Percentiles rank a stretch among this genome's conserved stretches.
phyloP scores from a whole-genome alignment of 1,140 invertebrate genomes.

The Agrilus planipennis region DNA sequence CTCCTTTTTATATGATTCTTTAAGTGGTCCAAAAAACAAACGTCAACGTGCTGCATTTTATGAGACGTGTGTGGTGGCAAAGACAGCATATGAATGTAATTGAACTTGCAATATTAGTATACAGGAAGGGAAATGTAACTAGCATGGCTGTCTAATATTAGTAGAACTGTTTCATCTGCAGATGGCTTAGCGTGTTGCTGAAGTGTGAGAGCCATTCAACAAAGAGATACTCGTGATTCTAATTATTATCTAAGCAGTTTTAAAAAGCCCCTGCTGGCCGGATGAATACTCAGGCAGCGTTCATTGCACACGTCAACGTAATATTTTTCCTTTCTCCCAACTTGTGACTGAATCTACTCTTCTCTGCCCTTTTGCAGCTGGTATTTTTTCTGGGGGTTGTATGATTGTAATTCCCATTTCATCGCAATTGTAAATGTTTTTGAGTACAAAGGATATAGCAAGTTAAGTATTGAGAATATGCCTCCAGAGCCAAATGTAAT shows the following conservation, averaged over 20 bases:
- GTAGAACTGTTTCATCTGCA: constrained; percentile 16
- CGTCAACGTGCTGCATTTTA: constrained; percentile 16
- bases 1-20: constrained; percentile 13
- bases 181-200: constrained; percentile 14
- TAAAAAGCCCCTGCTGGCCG: constrained; percentile 9
- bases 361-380: constrained; percentile 30
- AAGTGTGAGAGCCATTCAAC: constrained; percentile 7
- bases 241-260: background rate
- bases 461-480: too few relatives aligned
- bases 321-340: constrained; percentile 23
- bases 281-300: constrained; percentile 18
- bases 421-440: constrained; percentile 5
- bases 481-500: too few relatives aligned
- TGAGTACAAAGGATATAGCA: background rate
- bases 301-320: constrained; percentile 12
- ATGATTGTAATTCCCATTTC: constrained; percentile 4
- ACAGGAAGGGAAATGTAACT: constrained; percentile 13
- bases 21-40: constrained; percentile 21
- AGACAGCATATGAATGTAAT: constrained; percentile 18
- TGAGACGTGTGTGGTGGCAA: constrained; percentile 18
- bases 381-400: constrained; percentile 3
- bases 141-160: constrained; percentile 25
- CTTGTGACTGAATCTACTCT: constrained; percentile 30
- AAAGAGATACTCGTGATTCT: constrained; percentile 2
- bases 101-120: constrained; percentile 19